Evolutionary conservation across 1,140 invertebrate species (phyloP), one percentile per base, ranked within the genome.

Genomic region (Aporrectodea caliginosa): DNA sequence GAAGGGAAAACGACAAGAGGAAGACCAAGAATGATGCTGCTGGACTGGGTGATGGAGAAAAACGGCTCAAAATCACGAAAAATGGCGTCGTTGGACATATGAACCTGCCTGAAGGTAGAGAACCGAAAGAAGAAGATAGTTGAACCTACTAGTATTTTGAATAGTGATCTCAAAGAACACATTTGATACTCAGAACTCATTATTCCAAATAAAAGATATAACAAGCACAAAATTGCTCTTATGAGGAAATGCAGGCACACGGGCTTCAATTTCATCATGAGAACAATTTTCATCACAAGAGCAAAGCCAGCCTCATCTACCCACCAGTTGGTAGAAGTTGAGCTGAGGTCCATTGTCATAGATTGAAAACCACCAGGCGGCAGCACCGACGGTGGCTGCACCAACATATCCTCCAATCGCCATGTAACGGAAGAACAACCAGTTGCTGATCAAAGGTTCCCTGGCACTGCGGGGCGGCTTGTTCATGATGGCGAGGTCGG

Each of bases 401-500:
- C 95, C 95, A 82, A 97, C 95, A 87, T 96, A 96, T 80, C 91
- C 92, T 90, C 78, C 78, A 73, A 80, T 72, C 14, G 79, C 70
- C 75, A 82, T 80, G 72, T 81, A 81, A 29, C 98, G 94, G 94
- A 99, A 99, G 94, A 99, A 99, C 84, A 99, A 91, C 98, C 98
- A 99, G 86, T 97, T 97, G 84, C 97, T 98, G 90, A 99, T 99
- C 72, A 99, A 92, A 90, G 94, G 93, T 91, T 99, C 98, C 85
- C 98, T 94, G 85, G 97, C 94, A 89, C 94, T 97, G 82, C 98
- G 92, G 82, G 98, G 98, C 82, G 95, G 95, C 79, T 98, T 98
- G 89, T 94, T 92, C 98, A 99, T 99, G 90, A 99, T 99, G 91
- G 99, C 98, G 82, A 99, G 91, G 90, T 99, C 98, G 71, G 98